Conservation (phyloP, 2,888 invertebrate species). For the Eueremaeus valkanovi region DNA sequence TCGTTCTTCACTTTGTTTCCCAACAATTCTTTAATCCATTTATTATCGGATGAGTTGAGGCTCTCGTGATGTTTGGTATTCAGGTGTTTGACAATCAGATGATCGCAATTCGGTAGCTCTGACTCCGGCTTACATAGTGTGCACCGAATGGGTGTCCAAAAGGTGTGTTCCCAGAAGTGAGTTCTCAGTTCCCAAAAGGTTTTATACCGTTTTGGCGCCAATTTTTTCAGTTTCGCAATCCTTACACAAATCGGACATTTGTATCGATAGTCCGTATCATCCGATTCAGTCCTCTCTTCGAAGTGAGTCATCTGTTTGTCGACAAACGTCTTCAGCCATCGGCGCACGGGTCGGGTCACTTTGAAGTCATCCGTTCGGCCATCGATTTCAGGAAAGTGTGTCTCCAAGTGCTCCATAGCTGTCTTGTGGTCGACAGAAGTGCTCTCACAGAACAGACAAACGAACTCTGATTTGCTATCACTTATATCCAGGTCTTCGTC, state of each 20-base stretch:
- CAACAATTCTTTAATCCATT: neutral
- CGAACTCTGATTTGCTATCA: too few species aligned
- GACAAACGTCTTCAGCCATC: neutral
- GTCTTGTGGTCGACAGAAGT: neutral
- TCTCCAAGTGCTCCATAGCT: neutral
- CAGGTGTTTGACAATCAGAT: neutral
- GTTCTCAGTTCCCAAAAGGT: neutral
- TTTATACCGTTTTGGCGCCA: neutral
- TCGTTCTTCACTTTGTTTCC: conserved; percentile 3
- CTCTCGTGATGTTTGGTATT: neutral
- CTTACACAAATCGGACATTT: neutral
- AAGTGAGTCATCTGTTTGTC: neutral
- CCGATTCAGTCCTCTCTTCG: too few species aligned
- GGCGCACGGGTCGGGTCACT: neutral
- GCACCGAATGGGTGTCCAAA: neutral
- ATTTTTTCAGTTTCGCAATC: neutral
- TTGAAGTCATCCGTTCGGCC: neutral
- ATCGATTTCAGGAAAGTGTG: neutral
- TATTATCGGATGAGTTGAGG: neutral
- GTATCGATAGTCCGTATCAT: neutral
- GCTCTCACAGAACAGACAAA: neutral
- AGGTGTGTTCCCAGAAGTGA: neutral
- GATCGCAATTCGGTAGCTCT: neutral
- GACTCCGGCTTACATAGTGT: neutral
- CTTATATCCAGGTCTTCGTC: neutral